Base-by-base conservation (phyloP, 2,888 invertebrate genomes). In the Xylota segnis region DNA sequence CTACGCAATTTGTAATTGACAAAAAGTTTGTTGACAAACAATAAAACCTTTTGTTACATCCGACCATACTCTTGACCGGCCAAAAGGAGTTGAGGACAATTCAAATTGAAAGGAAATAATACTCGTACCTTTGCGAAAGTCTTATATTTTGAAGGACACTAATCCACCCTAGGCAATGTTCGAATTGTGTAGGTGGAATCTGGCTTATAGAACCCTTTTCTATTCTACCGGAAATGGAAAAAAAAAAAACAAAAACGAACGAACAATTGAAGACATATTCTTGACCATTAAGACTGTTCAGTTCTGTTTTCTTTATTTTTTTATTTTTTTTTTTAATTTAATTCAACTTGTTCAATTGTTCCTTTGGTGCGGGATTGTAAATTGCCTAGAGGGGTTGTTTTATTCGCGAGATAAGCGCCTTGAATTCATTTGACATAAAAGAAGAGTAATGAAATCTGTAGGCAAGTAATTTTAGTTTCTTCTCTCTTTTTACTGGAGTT, bases 371-470 rank as follows among this genome's bases (percentile, higher is more conserved):
- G 29, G 18, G 18, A 58, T 71, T 45, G 71, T 29, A 72, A 61
- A 61, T 37, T 50, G 72, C 59, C 47, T 27, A 10, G 7, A n/a
- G 50, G 29, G 56, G 45, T 71, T 34, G 34, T 43, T 58, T 70
- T 56, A 70, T 56, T 58, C 34, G 70, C 18, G 23, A 70, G 40
- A 45, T 32, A 58, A 70, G 56, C 45, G 16, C 45, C 58, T 56
- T 56, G 58, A 70, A 70, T 70, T 70, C 27, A 65, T 65, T 50
- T 18, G 58, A 70, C 58, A 58, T 47, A 71, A 58, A 71, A 45
- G 70, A 47, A 34, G 34, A 71, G 45, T n/a, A 71, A 58, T 47
- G 47, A 71, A 71, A 45, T 58, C 37, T 32, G 56, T 47, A 58
- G 29, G 56, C 29, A 23, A 58, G 70, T 71, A 18, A 45, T 56